These are phyloP conservation scores for Cassiopea andromeda DNA, from an alignment of 30 jellyfish, hydroid and myxozoan genomes.

Conservation along the genomic window DNA sequence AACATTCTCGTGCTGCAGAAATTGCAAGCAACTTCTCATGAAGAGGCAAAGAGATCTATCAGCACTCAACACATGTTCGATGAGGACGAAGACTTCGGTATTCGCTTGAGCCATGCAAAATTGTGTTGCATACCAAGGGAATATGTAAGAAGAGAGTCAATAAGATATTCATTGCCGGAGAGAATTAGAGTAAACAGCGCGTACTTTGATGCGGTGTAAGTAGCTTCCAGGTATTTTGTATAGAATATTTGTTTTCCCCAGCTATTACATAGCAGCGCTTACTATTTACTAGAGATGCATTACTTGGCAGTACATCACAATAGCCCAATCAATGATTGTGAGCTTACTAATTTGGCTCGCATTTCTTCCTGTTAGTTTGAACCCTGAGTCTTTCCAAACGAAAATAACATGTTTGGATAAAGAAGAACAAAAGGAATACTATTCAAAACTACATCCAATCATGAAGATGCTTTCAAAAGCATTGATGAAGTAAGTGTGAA, in stretches of 20 bases:
- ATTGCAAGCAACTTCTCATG: constrained; percentile 27
- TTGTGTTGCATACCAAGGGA: neutral
- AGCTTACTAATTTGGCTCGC: neutral
- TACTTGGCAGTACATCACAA: neutral
- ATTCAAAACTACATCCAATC: constrained; percentile 42
- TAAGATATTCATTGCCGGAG: neutral
- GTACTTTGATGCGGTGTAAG: neutral
- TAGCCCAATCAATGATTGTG: neutral
- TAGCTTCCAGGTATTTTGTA: neutral
- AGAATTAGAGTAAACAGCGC: neutral
- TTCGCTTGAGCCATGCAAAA: neutral
- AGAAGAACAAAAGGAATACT: constrained; percentile 38
- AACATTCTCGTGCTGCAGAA: constrained; percentile 6
- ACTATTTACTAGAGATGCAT: neutral
- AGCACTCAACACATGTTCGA: neutral
- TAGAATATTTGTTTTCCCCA: neutral
- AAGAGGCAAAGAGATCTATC: constrained; percentile 22
- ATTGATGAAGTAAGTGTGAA: constrained; percentile 37
- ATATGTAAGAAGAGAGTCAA: neutral
- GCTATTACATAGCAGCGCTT: neutral
- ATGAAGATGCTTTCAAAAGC: constrained; percentile 14
- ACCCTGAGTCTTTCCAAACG: constrained; percentile 28
- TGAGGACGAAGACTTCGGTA: neutral
- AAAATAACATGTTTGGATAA: constrained; percentile 9
- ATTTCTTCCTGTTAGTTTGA: constrained; percentile 1